phyloP scores from a whole-genome alignment of 2,888 invertebrate genomes.

The Drosophila mercatorum region DNA sequence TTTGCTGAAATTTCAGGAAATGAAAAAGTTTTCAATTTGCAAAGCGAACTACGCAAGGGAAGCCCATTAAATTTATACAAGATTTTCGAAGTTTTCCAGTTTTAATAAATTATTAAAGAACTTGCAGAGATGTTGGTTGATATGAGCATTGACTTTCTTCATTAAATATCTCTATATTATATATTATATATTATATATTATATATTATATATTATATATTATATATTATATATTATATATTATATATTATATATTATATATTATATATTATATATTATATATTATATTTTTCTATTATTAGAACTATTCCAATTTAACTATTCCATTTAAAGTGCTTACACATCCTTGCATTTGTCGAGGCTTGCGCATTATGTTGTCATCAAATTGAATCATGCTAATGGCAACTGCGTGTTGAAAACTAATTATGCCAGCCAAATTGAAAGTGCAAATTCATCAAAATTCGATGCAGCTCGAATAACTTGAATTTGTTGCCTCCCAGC shows the following conservation, averaged over 20 bases:
- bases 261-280: no score
- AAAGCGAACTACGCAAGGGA: neutral
- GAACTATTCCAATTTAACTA: slow-evolving; percentile 9
- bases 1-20: neutral
- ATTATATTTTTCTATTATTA: no score
- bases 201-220: no score
- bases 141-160: neutral
- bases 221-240: no score
- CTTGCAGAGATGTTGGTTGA: neutral
- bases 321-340: no score
- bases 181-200: no score
- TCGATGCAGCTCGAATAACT: slow-evolving; percentile 36
- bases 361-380: slow-evolving; percentile 30
- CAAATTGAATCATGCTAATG: slow-evolving; percentile 58
- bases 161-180: neutral
- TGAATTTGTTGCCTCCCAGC: slow-evolving; percentile 15
- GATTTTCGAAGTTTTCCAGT: neutral
- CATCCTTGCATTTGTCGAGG: neutral
- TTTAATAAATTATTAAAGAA: neutral
- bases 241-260: no score
- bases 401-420: slow-evolving; percentile 54
- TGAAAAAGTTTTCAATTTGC: neutral
- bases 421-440: slow-evolving; percentile 56
- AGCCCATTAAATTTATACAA: neutral
- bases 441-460: slow-evolving; percentile 49